These are phyloP conservation scores for Rhynchomys soricoides DNA, from an alignment of 2,113 vertebrate species.

Conservation along the genomic window DNA sequence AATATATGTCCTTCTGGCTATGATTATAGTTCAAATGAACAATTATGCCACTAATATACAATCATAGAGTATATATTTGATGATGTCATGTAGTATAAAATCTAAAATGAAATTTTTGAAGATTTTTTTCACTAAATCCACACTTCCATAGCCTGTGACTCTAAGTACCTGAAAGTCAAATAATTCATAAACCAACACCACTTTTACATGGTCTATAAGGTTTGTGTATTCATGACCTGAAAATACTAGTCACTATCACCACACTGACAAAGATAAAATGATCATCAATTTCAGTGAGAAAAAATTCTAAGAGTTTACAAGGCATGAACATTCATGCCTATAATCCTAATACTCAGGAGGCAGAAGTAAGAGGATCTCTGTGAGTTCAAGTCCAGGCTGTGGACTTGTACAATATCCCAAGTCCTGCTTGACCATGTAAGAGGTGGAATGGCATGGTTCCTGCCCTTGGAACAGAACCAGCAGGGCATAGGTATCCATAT, in stretches of 20 bases:
- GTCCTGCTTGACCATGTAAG: no score
- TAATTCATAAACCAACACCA: background rate
- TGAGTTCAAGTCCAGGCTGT: background rate
- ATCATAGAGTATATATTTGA: background rate
- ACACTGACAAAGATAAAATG: background rate
- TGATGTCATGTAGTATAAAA: background rate
- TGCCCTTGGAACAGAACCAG: no score
- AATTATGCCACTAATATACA: background rate
- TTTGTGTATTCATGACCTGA: background rate
- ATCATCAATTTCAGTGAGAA: background rate
- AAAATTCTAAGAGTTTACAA: background rate
- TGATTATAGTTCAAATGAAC: background rate
- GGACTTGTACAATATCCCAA: background rate
- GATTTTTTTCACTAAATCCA: background rate
- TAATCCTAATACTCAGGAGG: background rate
- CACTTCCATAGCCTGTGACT: background rate
- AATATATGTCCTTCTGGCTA: background rate
- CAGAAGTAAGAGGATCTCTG: background rate
- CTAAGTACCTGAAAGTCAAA: background rate
- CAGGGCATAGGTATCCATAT: no score
- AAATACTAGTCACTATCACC: background rate
- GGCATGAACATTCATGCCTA: background rate
- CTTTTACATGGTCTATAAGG: background rate
- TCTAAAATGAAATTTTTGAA: constrained; percentile 4
- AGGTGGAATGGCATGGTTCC: no score